Percentiles rank a stretch among this genome's conserved stretches.
Conservation (phyloP, 2,113 vertebrate genomes). For the Coryphaenoides rupestris region DNA sequence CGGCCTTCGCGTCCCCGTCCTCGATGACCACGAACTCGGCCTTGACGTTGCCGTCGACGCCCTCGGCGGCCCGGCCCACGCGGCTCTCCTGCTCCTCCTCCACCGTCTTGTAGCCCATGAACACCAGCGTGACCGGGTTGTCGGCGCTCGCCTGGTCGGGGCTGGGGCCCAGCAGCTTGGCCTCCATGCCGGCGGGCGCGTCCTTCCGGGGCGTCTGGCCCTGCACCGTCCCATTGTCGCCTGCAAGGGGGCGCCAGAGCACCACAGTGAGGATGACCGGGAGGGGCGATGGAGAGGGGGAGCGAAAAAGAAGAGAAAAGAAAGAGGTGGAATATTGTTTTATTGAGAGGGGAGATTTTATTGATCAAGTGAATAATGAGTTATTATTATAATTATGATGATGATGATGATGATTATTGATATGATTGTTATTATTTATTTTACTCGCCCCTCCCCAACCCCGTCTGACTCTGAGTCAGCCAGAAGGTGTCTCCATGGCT, state of each 20-base stretch:
- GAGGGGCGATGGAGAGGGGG: not conserved
- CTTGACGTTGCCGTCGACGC: conserved; percentile 80
- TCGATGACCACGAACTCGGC: conserved; percentile 93
- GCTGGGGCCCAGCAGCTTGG: conserved; percentile 73
- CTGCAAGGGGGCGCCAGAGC: conserved; percentile 55
- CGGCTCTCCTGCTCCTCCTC: conserved; percentile 89
- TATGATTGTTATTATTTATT: no score
- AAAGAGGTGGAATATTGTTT: conserved; percentile 38
- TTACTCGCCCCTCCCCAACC: conserved; percentile 16
- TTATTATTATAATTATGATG: conserved; percentile 22
- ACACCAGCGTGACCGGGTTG: conserved; percentile 93
- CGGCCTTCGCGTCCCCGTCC: conserved; percentile 81
- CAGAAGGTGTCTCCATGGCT: conserved; percentile 43
- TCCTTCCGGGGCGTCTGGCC: conserved; percentile 76
- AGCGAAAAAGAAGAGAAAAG: no score
- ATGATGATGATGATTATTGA: no score
- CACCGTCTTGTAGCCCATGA: conserved; percentile 97
- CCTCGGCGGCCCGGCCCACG: conserved; percentile 83
- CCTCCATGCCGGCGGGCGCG: conserved; percentile 81
- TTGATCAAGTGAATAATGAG: conserved; percentile 23
- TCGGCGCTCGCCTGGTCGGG: conserved; percentile 81
- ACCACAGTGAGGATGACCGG: conserved; percentile 9
- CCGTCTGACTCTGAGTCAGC: conserved; percentile 18
- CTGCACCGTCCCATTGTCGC: conserved; percentile 83
- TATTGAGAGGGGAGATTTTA: conserved; percentile 30